Evolutionary conservation across 1,140 invertebrate species (phyloP), one percentile per base, ranked within the genome.

Genomic region (Dendroctonus ponderosae): DNA sequence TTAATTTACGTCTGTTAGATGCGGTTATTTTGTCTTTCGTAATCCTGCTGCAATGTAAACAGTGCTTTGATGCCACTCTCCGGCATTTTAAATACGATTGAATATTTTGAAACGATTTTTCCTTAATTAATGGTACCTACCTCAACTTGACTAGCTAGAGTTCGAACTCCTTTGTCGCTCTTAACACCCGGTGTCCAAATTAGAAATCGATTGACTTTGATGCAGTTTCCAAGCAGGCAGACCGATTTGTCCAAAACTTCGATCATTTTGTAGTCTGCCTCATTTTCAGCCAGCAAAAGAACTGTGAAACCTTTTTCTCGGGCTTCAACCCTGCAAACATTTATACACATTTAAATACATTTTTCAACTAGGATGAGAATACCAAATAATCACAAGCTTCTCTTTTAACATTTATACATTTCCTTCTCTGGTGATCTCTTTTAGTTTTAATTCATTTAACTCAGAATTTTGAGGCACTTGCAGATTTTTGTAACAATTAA

Each of bases 211-310:
- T 49, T 57, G 11, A 79, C 67, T 41, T 66, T 71, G 7, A 78
- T 70, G 8, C 66, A 64, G 48, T 72, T 74, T 57, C 60, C 68
- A 12, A 80, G 64, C 6, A 79, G 70, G 43, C 68, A 69, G 5
- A 76, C 63, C 9, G 78, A 68, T 66, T 76, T 77, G 51, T 79
- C 79, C 53, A 80, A 66, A 5, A 77, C 58, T 70, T 79, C 77
- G 5, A 80, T 44, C 9, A 75, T 69, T 63, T 75, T 76, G 68
- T 74, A 72, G 59, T 76, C 71, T 41, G 74, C 72, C 50, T 76
- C 72, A 43, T 75, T 75, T 71, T 76, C 75, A 5, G 76, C 74
- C 8, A 80, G 60, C 7, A 78, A 64, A 7, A 80, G 67, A 38
- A 80, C 43, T 6, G 77, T 79, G 37, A 80, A 76, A n/a, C 78